A percentile compares a stretch with the other conserved stretches of the same genome.
phyloP scores from a whole-genome alignment of 37 sponge, comb jelly and placozoan species.

The Bolinopsis microptera region DNA sequence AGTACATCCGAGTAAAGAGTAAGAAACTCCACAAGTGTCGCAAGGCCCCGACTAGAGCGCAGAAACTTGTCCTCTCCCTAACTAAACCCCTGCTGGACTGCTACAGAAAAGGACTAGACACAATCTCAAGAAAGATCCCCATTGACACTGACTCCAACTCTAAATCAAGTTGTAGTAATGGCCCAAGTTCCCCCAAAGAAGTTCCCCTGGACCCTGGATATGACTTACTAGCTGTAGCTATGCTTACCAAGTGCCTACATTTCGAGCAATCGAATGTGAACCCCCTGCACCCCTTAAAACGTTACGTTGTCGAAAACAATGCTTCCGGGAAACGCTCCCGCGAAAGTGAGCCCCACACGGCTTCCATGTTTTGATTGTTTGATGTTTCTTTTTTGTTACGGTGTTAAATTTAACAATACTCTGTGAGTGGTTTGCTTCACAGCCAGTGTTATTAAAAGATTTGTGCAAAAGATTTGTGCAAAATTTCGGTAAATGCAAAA shows the following conservation, averaged over 20 bases:
- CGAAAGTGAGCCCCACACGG: not conserved
- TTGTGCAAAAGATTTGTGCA: too few species aligned
- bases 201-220: not conserved
- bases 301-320: not conserved
- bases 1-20: not conserved
- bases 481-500: too few species aligned
- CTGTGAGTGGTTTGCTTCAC: too few species aligned
- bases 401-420: too few species aligned
- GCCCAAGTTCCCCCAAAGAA: not conserved
- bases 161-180: too few species aligned
- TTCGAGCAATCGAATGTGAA: not conserved
- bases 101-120: not conserved
- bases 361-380: not conserved
- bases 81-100: constrained; percentile 41
- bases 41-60: not conserved
- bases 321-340: not conserved
- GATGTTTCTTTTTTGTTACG: too few species aligned
- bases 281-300: not conserved
- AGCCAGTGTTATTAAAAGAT: too few species aligned
- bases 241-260: constrained; percentile 31
- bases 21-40: not conserved
- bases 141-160: not conserved
- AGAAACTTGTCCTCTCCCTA: constrained; percentile 10
- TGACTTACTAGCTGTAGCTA: not conserved
- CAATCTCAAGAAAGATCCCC: not conserved